phyloP scores from a whole-genome alignment of 2,113 vertebrate species.

The Turdus rufiventris region DNA sequence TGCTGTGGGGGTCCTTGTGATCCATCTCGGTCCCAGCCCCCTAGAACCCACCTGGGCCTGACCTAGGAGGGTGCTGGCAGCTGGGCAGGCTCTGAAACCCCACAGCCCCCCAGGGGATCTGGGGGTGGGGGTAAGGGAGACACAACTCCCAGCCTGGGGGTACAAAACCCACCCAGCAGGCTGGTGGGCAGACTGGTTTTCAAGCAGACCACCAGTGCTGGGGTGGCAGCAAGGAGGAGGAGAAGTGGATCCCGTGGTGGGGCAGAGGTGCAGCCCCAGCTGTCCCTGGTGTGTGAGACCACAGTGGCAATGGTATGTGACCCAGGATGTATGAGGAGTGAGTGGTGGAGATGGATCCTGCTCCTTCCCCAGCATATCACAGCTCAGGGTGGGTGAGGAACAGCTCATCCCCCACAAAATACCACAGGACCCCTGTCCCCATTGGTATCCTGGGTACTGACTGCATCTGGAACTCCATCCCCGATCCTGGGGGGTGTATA shows the following conservation, averaged over 20 bases:
- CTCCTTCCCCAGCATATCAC: too few species aligned
- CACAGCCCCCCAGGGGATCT: not conserved
- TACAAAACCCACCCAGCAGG: not conserved
- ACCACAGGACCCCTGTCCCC: too few species aligned
- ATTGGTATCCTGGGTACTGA: not conserved
- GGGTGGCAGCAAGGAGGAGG: not conserved
- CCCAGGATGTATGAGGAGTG: not conserved
- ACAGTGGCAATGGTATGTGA: not conserved
- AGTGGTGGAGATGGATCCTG: not conserved
- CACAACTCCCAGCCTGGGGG: not conserved
- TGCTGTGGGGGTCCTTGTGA: not conserved
- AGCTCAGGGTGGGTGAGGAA: not conserved
- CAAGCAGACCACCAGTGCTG: not conserved
- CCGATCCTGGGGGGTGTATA: fast-evolving
- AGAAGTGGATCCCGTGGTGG: not conserved
- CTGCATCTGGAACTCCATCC: not conserved
- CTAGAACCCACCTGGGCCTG: not conserved
- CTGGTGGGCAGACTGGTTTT: not conserved
- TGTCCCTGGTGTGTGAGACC: fast-evolving
- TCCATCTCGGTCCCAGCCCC: not conserved
- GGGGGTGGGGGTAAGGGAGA: not conserved
- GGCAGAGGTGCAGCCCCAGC: not conserved
- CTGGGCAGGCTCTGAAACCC: not conserved
- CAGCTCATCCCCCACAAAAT: not conserved
- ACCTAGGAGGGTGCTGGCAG: not conserved